Evolutionary conservation across 2,113 vertebrate species (phyloP), one percentile per base, ranked within the genome.

Genomic region (Dicentrarchus labrax): DNA sequence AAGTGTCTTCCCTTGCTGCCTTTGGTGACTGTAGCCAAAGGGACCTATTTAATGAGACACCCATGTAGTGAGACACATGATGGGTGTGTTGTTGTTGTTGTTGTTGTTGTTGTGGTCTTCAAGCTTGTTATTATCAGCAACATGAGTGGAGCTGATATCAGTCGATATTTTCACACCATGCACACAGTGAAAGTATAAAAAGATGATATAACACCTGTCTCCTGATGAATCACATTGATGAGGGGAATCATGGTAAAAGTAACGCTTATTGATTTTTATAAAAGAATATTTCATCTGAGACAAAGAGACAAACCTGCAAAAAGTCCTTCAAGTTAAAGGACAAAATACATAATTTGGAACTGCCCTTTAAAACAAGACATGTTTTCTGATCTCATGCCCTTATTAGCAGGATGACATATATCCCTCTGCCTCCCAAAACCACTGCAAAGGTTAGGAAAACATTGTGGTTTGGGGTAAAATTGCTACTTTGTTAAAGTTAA

Each of bases 211-310:
- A 22, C 51, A 13, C 12, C n/a, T n/a, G 12, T 56, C 39, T 72
- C 17, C 38, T 39, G 9, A 59, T 74, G 10, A 77, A 71, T 60
- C 39, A 36, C 66, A 76, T 6, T n/a, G 53, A 69, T 53, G 54
- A 70, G 19, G 61, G 36, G 41, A 81, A 53, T 54, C 15, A 22
- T 72, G 41, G 51, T 73, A 80, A 80, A 79, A 78, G 17, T 76
- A 72, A 62, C 50, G 45, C 15, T 36, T 22, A 62, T 68, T 72
- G 70, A 84, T 84, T 68, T 84, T 68, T 22, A 54, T 45, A 36
- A 51, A 43, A 10, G 9, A 73, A 8, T 17, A 43, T 30, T 4
- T 47, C 19, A 36, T 72, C 17, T 47, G 61, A 73, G 68, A 45
- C 45, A 36, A 24, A 48, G 17, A 53, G 41, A 74, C n/a, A 51